Evolutionary conservation across 2,113 vertebrate genomes (phyloP), one percentile per base, ranked within the genome.

Genomic region (Puma concolor): DNA sequence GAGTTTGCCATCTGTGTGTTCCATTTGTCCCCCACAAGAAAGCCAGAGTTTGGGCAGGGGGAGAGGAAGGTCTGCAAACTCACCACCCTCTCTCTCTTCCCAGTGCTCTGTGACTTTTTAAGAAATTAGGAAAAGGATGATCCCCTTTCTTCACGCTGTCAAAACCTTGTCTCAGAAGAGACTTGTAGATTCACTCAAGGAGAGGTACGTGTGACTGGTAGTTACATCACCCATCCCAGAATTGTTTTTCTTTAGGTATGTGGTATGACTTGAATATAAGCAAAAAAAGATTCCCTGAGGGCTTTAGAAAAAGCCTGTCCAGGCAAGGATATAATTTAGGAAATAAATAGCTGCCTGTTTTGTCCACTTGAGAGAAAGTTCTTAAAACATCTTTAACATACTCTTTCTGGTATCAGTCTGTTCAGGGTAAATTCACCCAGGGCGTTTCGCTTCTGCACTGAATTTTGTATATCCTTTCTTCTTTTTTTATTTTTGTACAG

Each of bases 101-200:
- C 0, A 8, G 8, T 5, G 13, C 23, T n/a, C 19, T 3, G 6
- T 2, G 3, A 38, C 33, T 29, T 38, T n/a, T 52, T 8, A 25
- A 16, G 27, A 64, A 54, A 41, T 57, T 25, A 31, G 13, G 19
- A 72, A 17, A 41, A 16, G 11, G 15, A 36, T 11, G 27, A 4
- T 67, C 52, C 36, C 16, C 6, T 48, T 63, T 10, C 11, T 36
- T 87, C n/a, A 25, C 1, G 16, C 11, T 52, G 0, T 54, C 19
- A 64, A 41, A 57, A 16, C 5, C 8, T 52, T 31, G 44, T 72
- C 64, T 33, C 29, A 33, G 54, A 64, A 29, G 79, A 52, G 60
- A 69, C 33, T 27, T 15, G 8, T 7, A 60, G 69, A 12, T 23
- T 16, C 31, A 38, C 19, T 57, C 66, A 66, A 4, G 17, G 0